These are phyloP conservation scores for Pheucticus melanocephalus DNA, from an alignment of 2,113 vertebrate genomes.

Conservation along the genomic window DNA sequence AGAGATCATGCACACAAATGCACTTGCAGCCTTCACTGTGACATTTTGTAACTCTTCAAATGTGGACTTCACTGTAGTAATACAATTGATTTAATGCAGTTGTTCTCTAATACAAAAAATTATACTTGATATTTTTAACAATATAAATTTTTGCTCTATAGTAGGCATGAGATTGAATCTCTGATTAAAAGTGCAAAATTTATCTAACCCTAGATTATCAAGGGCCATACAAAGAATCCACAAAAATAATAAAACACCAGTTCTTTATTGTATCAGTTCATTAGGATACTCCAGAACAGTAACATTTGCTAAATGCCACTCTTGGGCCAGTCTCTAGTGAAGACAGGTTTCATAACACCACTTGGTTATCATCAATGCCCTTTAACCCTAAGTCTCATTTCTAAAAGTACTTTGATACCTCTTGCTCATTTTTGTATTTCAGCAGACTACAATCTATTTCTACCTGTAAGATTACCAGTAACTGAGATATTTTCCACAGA, in stretches of 20 bases:
- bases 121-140: neutral
- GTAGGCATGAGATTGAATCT: neutral
- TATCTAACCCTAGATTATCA: neutral
- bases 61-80: neutral
- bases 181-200: neutral
- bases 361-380: neutral
- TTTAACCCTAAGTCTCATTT: neutral
- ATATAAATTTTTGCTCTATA: neutral
- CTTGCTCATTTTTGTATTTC: neutral
- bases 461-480: neutral
- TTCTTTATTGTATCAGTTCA: neutral
- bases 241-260: neutral
- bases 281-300: neutral
- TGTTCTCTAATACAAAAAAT: neutral
- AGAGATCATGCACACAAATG: neutral
- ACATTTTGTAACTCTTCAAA: neutral
- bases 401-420: neutral
- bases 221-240: neutral
- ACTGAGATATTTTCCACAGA: neutral
- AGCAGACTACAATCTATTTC: neutral
- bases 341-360: neutral
- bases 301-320: neutral
- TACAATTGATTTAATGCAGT: neutral
- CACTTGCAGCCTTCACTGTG: neutral
- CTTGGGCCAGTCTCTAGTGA: neutral